phyloP scores from a whole-genome alignment of 2,797 vertebrate genomes.

The Hyperoplus lanceolatus region DNA sequence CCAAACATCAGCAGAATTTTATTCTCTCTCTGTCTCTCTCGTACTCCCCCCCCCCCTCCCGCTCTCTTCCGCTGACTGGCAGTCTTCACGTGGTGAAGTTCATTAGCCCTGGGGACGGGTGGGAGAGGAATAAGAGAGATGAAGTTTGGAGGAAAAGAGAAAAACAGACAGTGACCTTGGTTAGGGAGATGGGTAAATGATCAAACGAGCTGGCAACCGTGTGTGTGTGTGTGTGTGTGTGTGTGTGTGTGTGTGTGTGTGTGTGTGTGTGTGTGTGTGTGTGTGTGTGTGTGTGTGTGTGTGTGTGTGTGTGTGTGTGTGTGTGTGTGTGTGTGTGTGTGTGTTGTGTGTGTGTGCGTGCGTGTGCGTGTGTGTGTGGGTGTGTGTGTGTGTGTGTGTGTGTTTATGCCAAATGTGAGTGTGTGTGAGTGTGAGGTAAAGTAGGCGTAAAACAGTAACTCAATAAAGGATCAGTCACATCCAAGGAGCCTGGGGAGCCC shows the following conservation, averaged over 20 bases:
- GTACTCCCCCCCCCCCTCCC: conserved; percentile 38
- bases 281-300: conserved; percentile 58
- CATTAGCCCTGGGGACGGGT: conserved; percentile 81
- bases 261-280: conserved; percentile 51
- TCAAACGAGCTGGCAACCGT: conserved; percentile 83
- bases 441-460: conserved; percentile 88
- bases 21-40: conserved; percentile 78
- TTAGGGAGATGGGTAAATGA: conserved; percentile 86
- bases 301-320: conserved; percentile 51
- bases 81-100: conserved; percentile 85
- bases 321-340: conserved; percentile 64
- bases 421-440: conserved; percentile 78
- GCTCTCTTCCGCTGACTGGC: conserved; percentile 85
- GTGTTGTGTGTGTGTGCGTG: conserved; percentile 50
- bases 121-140: conserved; percentile 76
- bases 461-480: conserved; percentile 90
- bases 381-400: conserved; percentile 56
- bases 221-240: conserved; percentile 48
- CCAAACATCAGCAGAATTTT: conserved; percentile 86
- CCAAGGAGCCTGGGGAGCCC: conserved; percentile 84
- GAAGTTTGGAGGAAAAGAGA: conserved; percentile 79
- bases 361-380: conserved; percentile 58
- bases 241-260: conserved; percentile 53
- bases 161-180: conserved; percentile 87
- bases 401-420: conserved; percentile 41